A percentile compares a stretch with the other conserved stretches of the same genome.
Conservation (phyloP, 2,797 vertebrate species). For the Holocentrus rufus region DNA sequence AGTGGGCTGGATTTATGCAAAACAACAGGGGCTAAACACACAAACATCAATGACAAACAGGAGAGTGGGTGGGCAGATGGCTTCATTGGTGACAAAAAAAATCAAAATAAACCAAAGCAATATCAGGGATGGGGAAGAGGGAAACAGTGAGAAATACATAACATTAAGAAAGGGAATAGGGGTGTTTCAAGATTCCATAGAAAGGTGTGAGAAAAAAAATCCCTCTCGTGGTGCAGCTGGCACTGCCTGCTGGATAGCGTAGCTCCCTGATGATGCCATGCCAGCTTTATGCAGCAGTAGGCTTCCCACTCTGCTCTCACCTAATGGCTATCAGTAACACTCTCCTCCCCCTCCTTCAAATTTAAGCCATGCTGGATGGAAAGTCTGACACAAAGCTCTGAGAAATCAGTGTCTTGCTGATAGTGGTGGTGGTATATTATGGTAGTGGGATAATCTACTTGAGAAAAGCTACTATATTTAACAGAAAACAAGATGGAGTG, state of each 20-base stretch:
- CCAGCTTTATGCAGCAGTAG: constrained; percentile 43
- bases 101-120: constrained; percentile 41
- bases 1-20: constrained; percentile 62
- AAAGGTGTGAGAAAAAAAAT: constrained; percentile 13
- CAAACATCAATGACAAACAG: constrained; percentile 38
- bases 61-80: constrained; percentile 57
- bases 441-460: constrained; percentile 33
- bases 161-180: not conserved
- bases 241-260: not conserved
- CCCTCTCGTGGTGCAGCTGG: not conserved
- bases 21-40: constrained; percentile 54
- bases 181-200: not conserved
- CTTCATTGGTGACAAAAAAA: constrained; percentile 30
- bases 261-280: constrained; percentile 27
- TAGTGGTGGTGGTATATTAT: too few species aligned
- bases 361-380: constrained; percentile 29
- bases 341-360: constrained; percentile 14
- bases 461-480: constrained; percentile 41
- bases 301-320: constrained; percentile 36
- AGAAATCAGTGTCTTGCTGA: constrained; percentile 21
- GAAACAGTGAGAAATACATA: not conserved
- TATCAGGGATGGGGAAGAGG: not conserved
- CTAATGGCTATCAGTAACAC: constrained; percentile 40
- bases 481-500: constrained; percentile 62
- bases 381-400: constrained; percentile 43